phyloP scores from a whole-genome alignment of 1,140 invertebrate genomes.

The Aphidius gifuensis region DNA sequence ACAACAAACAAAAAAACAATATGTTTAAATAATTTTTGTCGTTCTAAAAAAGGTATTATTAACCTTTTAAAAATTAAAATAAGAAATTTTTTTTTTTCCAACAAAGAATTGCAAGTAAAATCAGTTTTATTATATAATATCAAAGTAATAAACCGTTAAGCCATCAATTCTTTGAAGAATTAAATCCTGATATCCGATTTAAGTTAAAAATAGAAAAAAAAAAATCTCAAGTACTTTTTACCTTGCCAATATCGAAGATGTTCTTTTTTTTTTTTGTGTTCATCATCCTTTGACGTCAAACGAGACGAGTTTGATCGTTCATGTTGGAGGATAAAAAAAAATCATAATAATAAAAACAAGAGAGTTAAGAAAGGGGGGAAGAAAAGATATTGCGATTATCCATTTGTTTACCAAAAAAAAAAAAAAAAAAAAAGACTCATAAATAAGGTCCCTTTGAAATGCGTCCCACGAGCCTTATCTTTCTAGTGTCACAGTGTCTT shows the following conservation, averaged over 20 bases:
- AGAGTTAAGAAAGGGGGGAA: slow-evolving; percentile 17
- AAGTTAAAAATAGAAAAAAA: too few relatives aligned
- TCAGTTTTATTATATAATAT: background rate
- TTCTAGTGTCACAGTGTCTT: slow-evolving; percentile 8
- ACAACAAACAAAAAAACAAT: too few relatives aligned
- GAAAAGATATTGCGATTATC: slow-evolving; percentile 53
- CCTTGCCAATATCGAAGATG: slow-evolving; percentile 10
- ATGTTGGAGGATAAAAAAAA: background rate
- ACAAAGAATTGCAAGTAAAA: too few relatives aligned
- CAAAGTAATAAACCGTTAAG: too few relatives aligned
- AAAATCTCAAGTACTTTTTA: background rate
- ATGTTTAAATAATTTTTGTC: too few relatives aligned
- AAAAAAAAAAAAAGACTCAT: slow-evolving; percentile 47
- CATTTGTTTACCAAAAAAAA: slow-evolving; percentile 49
- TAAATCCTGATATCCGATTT: too few relatives aligned
- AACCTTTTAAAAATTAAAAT: too few relatives aligned
- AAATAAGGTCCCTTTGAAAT: slow-evolving; percentile 55
- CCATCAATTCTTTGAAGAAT: too few relatives aligned
- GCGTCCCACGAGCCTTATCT: slow-evolving; percentile 49
- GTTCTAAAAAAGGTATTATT: too few relatives aligned
- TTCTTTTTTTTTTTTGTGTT: slow-evolving; percentile 10
- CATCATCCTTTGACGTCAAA: slow-evolving; percentile 15
- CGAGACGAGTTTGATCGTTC: slow-evolving; percentile 13
- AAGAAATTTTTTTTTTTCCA: too few relatives aligned
- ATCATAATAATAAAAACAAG: background rate